Evolutionary conservation across 2,888 invertebrate species (phyloP), one percentile per base, ranked within the genome.

Genomic region (Zeuzera pyrina): DNA sequence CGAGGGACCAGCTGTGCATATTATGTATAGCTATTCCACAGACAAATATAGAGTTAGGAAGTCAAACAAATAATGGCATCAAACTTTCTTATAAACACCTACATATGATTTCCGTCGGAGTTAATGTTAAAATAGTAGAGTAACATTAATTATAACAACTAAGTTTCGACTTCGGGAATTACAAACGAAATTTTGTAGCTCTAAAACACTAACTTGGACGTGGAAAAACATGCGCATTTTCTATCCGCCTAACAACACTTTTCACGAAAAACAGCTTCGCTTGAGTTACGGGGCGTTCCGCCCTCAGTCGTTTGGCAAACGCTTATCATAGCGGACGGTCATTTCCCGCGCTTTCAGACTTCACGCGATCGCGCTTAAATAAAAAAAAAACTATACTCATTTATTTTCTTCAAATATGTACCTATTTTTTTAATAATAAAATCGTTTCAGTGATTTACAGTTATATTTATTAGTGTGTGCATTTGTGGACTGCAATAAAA

Each of bases 301-400:
- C 69, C 61, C 63, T 62, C 63, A 72, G 72, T 72, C 42, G 36
- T 70, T 72, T 41, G 36, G 35, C 37, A 46, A 31, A 39, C 37
- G 45, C 47, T 39, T 63, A 61, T 52, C 49, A 33, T 34, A 34
- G 32, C 29, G 42, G 43, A 38, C 51, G 51, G 48, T 63, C 29
- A 29, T 30, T 47, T 41, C 41, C 40, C 49, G 57, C 60, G 51
- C 38, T 36, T 37, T 39, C 16, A 21, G 30, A 34, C 42, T 39
- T 38, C 45, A 42, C 45, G 36, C 34, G 38, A 47, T 51, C 61
- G 62, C 61, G 64, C 36, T 35, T 36, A 22, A 12, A 30, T 13
- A 16, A 29, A 22, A 10, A 30, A 8, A 21, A 12, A 22, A 29
- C 30, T 30, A 26, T 16, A 23, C 29, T 5, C 22, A 15, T 25